Evolutionary conservation across 35 echinoderm and acorn worm species (phyloP).

Genomic region (Heliocidaris erythrogramma): DNA sequence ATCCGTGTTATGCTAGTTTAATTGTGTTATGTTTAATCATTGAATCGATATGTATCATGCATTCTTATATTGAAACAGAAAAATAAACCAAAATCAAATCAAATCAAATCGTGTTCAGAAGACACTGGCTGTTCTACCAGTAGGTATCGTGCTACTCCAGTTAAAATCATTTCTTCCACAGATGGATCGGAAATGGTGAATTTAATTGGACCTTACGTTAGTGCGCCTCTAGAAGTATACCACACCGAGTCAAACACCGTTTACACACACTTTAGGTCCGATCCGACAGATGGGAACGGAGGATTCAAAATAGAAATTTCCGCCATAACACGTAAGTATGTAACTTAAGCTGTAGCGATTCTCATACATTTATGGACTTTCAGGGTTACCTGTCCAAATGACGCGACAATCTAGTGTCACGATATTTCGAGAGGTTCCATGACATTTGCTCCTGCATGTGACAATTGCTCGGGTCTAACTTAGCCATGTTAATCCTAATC

Average conservation of each 20-base stretch:
- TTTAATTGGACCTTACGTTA: neutral
- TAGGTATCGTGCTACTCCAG: too few relatives aligned
- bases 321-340: conserved; percentile 21
- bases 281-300: neutral
- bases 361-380: neutral
- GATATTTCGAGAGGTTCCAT: too few relatives aligned
- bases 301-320: neutral
- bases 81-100: too few relatives aligned
- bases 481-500: too few relatives aligned
- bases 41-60: too few relatives aligned
- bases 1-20: too few relatives aligned
- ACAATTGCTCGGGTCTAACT: too few relatives aligned
- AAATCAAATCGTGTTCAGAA: too few relatives aligned
- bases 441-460: too few relatives aligned
- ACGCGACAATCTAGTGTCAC: neutral
- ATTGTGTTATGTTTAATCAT: too few relatives aligned
- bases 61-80: too few relatives aligned
- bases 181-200: neutral
- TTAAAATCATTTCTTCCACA: neutral
- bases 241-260: neutral
- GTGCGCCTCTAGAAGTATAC: neutral
- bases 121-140: too few relatives aligned
- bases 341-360: neutral
- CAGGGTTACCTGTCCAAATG: neutral
- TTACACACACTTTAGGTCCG: neutral